These are phyloP conservation scores for Clarias fuscus DNA, from an alignment of 2,797 vertebrate genomes.

Conservation along the genomic window DNA sequence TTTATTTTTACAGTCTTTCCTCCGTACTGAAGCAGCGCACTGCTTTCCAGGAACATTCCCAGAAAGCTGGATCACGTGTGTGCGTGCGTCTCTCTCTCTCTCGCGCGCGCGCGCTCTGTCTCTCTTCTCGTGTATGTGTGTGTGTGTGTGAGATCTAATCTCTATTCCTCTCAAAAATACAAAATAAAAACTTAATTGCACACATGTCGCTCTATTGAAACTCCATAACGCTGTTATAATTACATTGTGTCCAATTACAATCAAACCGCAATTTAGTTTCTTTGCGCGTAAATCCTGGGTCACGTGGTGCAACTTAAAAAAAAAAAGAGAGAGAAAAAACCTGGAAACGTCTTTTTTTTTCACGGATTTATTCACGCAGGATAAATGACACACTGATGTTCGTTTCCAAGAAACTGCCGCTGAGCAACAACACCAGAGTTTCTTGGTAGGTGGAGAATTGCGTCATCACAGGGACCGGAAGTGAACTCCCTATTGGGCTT, in stretches of 20 bases:
- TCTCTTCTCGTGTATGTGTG: neutral
- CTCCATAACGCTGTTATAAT: neutral
- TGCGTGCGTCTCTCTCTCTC: neutral
- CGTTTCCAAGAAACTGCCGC: conserved; percentile 39
- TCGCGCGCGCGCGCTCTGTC: neutral
- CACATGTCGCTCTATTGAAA: neutral
- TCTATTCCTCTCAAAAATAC: conserved; percentile 28
- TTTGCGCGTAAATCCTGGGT: neutral
- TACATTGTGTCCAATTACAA: neutral
- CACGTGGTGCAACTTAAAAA: neutral
- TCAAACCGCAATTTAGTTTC: no score
- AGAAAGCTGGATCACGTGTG: conserved; percentile 61
- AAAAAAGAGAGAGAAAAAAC: neutral
- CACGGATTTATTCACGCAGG: conserved; percentile 19
- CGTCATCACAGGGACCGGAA: conserved; percentile 27
- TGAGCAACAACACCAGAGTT: conserved; percentile 26
- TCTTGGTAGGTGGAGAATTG: conserved; percentile 34
- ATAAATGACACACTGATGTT: conserved; percentile 15
- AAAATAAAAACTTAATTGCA: neutral
- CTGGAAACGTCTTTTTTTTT: neutral
- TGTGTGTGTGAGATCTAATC: conserved; percentile 27
- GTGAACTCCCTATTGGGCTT: conserved; percentile 13
- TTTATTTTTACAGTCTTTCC: conserved; percentile 39
- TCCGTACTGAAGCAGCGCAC: conserved; percentile 43
- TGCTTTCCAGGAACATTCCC: conserved; percentile 66